Conservation (phyloP, 2,888 invertebrate genomes). For the Amblyteles armatorius region DNA sequence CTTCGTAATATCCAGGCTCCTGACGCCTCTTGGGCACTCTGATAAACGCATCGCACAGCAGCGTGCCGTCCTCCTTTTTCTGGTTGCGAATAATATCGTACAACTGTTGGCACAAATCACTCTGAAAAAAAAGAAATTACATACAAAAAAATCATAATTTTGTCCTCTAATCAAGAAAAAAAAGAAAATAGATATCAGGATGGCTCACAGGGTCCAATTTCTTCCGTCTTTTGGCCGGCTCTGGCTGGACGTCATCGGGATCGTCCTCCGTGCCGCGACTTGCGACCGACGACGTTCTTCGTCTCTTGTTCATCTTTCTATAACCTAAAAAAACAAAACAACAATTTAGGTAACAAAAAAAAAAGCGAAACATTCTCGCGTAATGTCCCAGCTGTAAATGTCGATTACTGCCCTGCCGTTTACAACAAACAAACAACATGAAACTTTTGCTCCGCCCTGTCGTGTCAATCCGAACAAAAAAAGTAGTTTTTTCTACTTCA, state of each 20-base stretch:
- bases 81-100: conserved; percentile 96
- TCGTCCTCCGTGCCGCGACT: conserved; percentile 91
- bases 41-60: conserved; percentile 97
- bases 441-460: neutral
- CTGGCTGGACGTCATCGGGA: conserved; percentile 88
- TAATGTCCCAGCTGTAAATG: too few relatives aligned
- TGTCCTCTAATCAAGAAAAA: neutral
- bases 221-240: conserved; percentile 87
- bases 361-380: too few relatives aligned
- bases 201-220: conserved; percentile 91
- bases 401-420: too few relatives aligned
- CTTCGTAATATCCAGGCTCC: conserved; percentile 96
- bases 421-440: neutral
- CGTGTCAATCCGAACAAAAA: too few relatives aligned
- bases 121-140: conserved; percentile 84
- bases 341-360: too few relatives aligned
- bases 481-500: neutral
- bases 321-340: conserved; percentile 68
- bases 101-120: conserved; percentile 95
- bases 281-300: conserved; percentile 93
- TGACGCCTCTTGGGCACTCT: conserved; percentile 97
- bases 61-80: conserved; percentile 96
- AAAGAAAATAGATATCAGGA: neutral
- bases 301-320: conserved; percentile 90
- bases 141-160: neutral